Percentiles rank a stretch among this genome's conserved stretches.
Conservation (phyloP, 2,888 invertebrate genomes). For the Dasysyrphus albostriatus region DNA sequence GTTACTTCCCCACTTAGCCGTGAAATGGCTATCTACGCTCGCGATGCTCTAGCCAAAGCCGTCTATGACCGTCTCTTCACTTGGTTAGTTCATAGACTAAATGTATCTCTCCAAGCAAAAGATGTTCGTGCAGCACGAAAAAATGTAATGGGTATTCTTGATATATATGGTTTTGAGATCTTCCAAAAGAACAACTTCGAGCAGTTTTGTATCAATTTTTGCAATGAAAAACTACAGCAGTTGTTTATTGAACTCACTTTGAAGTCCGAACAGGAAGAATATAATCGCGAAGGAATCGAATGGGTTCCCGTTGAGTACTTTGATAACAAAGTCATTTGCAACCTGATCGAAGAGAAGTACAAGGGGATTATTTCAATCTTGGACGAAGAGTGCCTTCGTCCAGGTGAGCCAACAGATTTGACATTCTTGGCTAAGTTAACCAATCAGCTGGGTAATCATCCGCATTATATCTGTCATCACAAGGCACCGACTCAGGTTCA, state of each 20-base stretch:
- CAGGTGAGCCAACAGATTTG: constrained; percentile 93
- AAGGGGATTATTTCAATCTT: constrained; percentile 93
- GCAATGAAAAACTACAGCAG: constrained; percentile 97
- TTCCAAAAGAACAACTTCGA: constrained; percentile 92
- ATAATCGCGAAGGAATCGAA: constrained; percentile 94
- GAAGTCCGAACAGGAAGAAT: constrained; percentile 96
- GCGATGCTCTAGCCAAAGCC: constrained; percentile 96
- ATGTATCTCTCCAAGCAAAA: constrained; percentile 88
- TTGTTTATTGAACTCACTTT: constrained; percentile 95
- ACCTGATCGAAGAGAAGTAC: constrained; percentile 95
- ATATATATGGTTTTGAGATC: constrained; percentile 98
- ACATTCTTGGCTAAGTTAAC: constrained; percentile 93
- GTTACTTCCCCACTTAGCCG: constrained; percentile 91
- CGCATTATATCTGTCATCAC: constrained; percentile 93
- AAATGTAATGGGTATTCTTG: constrained; percentile 94
- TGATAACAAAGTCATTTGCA: constrained; percentile 97
- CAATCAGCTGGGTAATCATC: constrained; percentile 89
- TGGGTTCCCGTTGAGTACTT: constrained; percentile 96
- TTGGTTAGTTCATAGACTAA: constrained; percentile 93
- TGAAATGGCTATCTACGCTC: constrained; percentile 93
- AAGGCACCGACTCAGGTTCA: constrained; percentile 91
- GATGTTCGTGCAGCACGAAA: constrained; percentile 84
- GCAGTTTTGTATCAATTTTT: constrained; percentile 98
- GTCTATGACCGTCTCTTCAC: constrained; percentile 95
- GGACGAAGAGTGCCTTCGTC: constrained; percentile 96